These are phyloP conservation scores for Choristoneura fumiferana DNA, from an alignment of 1,140 invertebrate species.

Conservation along the genomic window DNA sequence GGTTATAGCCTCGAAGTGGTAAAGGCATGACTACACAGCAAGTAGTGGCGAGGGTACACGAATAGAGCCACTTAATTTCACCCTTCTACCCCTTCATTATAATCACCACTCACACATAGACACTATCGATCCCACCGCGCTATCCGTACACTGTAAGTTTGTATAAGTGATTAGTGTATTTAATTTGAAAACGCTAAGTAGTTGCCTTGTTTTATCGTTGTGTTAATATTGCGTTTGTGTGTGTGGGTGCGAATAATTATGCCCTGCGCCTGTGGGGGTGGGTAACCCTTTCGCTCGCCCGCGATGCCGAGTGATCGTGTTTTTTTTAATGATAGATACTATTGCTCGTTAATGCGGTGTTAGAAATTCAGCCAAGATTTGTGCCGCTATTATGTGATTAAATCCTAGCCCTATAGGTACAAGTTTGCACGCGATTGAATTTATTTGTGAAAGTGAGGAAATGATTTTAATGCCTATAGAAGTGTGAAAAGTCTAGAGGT, in stretches of 20 bases:
- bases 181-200: conserved; percentile 79
- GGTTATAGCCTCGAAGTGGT: conserved; percentile 61
- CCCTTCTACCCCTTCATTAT: conserved; percentile 74
- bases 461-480: too few species aligned
- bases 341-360: conserved; percentile 23
- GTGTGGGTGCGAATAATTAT: conserved; percentile 57
- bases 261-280: conserved; percentile 38
- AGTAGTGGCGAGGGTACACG: conserved; percentile 58
- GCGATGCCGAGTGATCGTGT: conserved; percentile 43
- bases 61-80: conserved; percentile 74
- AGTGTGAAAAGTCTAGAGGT: too few species aligned
- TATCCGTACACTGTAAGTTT: conserved; percentile 59
- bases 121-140: conserved; percentile 56
- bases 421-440: too few species aligned
- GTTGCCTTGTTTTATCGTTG: conserved; percentile 69
- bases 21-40: conserved; percentile 64
- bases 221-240: conserved; percentile 41
- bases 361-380: conserved; percentile 21
- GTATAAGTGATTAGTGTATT: conserved; percentile 77
- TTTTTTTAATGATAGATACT: conserved; percentile 49
- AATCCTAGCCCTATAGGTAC: too few species aligned
- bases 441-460: too few species aligned
- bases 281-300: conserved; percentile 56
- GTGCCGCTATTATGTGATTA: conserved; percentile 2
- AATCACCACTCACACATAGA: conserved; percentile 70